A percentile compares a stretch with the other conserved stretches of the same genome.
phyloP scores from a whole-genome alignment of 64 coral and sea anemone species.

The Catalaphyllia jardinei region DNA sequence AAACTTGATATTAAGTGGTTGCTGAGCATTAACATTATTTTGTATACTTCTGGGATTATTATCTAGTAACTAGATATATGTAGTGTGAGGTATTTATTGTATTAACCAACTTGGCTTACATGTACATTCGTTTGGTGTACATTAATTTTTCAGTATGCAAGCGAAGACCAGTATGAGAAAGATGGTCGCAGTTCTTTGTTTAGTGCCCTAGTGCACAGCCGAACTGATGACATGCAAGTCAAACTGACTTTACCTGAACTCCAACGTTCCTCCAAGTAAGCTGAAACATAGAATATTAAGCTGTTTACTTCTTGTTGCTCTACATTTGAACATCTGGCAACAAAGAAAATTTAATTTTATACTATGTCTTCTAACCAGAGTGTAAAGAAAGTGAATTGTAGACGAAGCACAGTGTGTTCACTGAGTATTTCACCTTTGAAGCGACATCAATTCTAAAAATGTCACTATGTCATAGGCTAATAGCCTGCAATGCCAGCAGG shows the following conservation, averaged over 20 bases:
- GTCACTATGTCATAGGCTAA: too few relatives aligned
- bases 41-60: too few relatives aligned
- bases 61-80: too few relatives aligned
- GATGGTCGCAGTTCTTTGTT: conserved; percentile 69
- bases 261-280: conserved; percentile 53
- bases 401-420: too few relatives aligned
- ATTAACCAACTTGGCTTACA: not conserved
- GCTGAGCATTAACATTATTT: too few relatives aligned
- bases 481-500: too few relatives aligned
- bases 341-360: not conserved
- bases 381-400: not conserved
- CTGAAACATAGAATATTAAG: not conserved
- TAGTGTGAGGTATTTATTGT: not conserved
- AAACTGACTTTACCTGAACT: conserved; percentile 79
- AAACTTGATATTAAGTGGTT: not conserved
- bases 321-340: not conserved
- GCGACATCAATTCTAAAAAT: too few relatives aligned
- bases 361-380: not conserved
- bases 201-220: conserved; percentile 75
- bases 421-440: too few relatives aligned
- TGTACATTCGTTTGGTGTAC: too few relatives aligned
- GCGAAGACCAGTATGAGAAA: conserved; percentile 67
- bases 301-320: too few relatives aligned
- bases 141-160: conserved; percentile 34
- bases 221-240: conserved; percentile 79